phyloP scores from a whole-genome alignment of 2,113 vertebrate species.

The Burhinus bistriatus region DNA sequence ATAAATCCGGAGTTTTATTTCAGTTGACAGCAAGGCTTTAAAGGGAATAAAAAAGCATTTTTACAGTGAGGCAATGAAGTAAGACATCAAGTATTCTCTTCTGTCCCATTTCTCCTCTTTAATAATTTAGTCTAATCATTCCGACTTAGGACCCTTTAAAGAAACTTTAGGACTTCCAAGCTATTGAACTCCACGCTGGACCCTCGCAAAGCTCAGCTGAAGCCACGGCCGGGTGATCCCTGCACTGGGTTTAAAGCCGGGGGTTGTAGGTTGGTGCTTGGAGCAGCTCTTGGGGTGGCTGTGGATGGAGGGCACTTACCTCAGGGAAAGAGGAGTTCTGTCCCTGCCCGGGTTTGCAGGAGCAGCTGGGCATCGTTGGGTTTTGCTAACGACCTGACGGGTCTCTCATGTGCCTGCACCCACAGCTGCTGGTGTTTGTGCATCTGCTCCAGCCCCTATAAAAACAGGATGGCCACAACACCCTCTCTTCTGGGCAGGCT shows the following conservation, averaged over 20 bases:
- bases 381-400: accelerated
- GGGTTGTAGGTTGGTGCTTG: neutral
- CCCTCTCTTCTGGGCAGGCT: accelerated
- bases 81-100: neutral
- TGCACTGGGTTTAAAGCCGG: accelerated
- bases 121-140: neutral
- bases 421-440: neutral
- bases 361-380: neutral
- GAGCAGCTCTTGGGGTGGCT: neutral
- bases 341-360: neutral
- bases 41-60: slow-evolving; percentile 16
- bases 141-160: neutral
- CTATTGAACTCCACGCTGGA: accelerated
- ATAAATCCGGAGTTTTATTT: slow-evolving; percentile 23
- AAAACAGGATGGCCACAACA: accelerated
- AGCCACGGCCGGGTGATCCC: accelerated
- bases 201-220: neutral
- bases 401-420: neutral
- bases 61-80: neutral
- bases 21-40: neutral
- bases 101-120: neutral
- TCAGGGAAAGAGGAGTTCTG: accelerated
- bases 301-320: neutral
- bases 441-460: neutral
- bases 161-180: neutral